Evolutionary conservation across 1,140 invertebrate species (phyloP).

Genomic region (Platyura marginata): DNA sequence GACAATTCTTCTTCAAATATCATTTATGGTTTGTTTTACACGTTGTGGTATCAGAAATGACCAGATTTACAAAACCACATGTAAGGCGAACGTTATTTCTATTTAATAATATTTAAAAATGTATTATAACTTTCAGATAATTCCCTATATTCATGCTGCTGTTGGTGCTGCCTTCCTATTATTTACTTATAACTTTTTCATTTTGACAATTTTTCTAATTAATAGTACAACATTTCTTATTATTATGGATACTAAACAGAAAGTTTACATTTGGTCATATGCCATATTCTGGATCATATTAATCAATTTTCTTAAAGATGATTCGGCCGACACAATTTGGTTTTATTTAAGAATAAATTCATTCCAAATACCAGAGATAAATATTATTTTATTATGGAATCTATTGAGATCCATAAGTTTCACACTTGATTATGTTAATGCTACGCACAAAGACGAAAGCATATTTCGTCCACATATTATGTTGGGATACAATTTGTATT

Average conservation of each 20-base stretch:
- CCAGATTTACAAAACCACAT: slow-evolving; percentile 19
- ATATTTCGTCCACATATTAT: slow-evolving; percentile 18
- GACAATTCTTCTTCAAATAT: slow-evolving; percentile 20
- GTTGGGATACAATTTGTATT: slow-evolving; percentile 58
- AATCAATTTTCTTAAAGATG: slow-evolving; percentile 19
- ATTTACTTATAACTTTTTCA: neutral
- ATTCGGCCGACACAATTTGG: slow-evolving; percentile 11
- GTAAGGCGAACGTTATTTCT: slow-evolving; percentile 13
- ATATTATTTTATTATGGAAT: slow-evolving; percentile 32
- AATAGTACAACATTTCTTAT: neutral
- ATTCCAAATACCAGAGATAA: slow-evolving; percentile 21
- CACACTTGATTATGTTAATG: slow-evolving; percentile 25
- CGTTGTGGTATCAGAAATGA: slow-evolving; percentile 20
- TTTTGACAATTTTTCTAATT: neutral
- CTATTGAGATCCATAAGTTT: slow-evolving; percentile 33
- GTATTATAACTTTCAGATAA: neutral
- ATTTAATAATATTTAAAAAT: slow-evolving; percentile 10
- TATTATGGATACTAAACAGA: slow-evolving; percentile 1
- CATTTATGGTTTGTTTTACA: slow-evolving; percentile 26
- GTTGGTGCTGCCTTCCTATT: neutral
- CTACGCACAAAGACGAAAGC: slow-evolving; percentile 16
- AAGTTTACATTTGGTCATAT: slow-evolving; percentile 19
- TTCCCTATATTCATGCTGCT: neutral
- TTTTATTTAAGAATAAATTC: slow-evolving; percentile 5
- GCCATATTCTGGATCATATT: slow-evolving; percentile 18